phyloP scores from a whole-genome alignment of 2,888 invertebrate genomes.

The Colostygia pectinataria region DNA sequence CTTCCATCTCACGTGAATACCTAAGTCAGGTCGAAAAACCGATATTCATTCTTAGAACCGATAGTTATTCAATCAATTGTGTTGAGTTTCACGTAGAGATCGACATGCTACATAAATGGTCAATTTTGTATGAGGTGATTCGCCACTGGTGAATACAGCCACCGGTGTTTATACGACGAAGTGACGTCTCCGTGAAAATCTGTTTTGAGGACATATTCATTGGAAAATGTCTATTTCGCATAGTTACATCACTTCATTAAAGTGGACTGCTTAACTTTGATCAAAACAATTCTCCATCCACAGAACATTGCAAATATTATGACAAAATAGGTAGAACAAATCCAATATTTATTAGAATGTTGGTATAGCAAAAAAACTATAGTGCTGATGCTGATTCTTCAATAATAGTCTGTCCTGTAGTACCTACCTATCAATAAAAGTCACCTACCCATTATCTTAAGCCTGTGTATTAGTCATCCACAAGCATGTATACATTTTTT shows the following conservation, averaged over 20 bases:
- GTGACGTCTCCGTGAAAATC: conserved; percentile 41
- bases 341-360: no score
- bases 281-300: background rate
- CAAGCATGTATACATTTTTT: no score
- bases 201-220: conserved; percentile 31
- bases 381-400: no score
- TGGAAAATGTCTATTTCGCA: conserved; percentile 41
- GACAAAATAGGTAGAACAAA: no score
- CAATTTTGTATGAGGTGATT: conserved; percentile 8
- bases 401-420: no score
- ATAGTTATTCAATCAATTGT: background rate
- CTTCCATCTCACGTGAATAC: conserved; percentile 11
- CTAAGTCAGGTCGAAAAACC: conserved; percentile 1
- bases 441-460: no score
- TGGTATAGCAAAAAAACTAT: no score
- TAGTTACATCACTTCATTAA: conserved; percentile 39
- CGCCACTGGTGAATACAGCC: conserved; percentile 5
- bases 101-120: conserved; percentile 3
- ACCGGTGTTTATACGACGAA: conserved; percentile 45
- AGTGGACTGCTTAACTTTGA: background rate
- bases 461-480: no score
- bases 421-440: no score
- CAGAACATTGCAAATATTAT: no score
- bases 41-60: background rate
- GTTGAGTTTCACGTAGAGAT: background rate